Evolutionary conservation across 2,113 vertebrate genomes (phyloP).

Genomic region (Hypanus sabinus): DNA sequence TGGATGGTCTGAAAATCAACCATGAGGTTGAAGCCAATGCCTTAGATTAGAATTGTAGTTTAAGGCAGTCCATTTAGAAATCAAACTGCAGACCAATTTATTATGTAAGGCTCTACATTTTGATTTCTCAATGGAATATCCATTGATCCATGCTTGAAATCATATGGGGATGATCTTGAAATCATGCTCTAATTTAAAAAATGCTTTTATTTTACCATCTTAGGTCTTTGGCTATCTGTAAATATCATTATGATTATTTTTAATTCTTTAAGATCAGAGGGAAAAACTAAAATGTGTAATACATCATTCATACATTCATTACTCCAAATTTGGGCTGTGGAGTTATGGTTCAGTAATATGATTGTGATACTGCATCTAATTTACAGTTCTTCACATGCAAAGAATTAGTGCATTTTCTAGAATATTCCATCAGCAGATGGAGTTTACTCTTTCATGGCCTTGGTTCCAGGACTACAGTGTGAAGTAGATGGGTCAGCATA

Average conservation of each 20-base stretch:
- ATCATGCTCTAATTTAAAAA: background rate
- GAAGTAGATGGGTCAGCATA: background rate
- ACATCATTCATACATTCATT: background rate
- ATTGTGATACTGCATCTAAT: background rate
- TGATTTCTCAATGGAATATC: background rate
- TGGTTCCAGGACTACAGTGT: background rate
- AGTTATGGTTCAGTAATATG: background rate
- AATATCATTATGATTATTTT: background rate
- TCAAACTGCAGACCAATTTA: background rate
- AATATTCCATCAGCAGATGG: background rate
- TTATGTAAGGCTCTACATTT: background rate
- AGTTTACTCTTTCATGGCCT: background rate
- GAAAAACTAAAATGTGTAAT: background rate
- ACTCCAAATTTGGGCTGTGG: background rate
- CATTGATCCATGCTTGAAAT: background rate
- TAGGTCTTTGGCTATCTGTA: background rate
- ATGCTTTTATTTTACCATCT: background rate
- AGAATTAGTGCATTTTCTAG: background rate
- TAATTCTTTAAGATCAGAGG: background rate
- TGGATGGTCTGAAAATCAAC: background rate
- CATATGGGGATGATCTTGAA: background rate
- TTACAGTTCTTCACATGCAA: background rate
- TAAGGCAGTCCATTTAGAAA: background rate
- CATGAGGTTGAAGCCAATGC: background rate
- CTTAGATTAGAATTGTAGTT: background rate